A percentile compares a stretch with the other conserved stretches of the same genome.
Evolutionary conservation across 2,888 invertebrate genomes (phyloP).

Genomic region (Cerceris ruficornis): DNA sequence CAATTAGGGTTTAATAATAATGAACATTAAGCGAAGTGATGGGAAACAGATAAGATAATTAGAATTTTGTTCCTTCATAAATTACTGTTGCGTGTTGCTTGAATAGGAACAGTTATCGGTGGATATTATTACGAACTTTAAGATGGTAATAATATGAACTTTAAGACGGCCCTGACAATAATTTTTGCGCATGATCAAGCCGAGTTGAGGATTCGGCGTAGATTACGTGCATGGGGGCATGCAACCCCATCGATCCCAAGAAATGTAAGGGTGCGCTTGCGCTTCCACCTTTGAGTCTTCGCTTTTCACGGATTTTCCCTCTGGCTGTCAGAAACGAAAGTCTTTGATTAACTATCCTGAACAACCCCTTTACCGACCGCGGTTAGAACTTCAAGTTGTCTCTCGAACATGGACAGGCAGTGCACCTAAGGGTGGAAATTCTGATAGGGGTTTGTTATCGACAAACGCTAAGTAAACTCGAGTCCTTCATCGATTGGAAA

Average conservation of each 20-base stretch:
- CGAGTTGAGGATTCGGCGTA: slow-evolving; percentile 24
- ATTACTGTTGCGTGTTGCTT: too few relatives aligned
- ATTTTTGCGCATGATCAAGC: slow-evolving; percentile 52
- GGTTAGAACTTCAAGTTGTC: slow-evolving; percentile 10
- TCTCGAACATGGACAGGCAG: not conserved
- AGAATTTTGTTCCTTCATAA: too few relatives aligned
- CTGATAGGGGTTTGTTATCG: slow-evolving; percentile 14
- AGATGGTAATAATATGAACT: too few relatives aligned
- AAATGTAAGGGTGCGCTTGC: slow-evolving; percentile 54
- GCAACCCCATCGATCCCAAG: slow-evolving; percentile 62
- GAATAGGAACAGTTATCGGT: too few relatives aligned
- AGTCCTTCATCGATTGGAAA: not conserved
- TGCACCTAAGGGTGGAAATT: not conserved
- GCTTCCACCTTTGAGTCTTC: slow-evolving; percentile 27
- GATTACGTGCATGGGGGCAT: slow-evolving; percentile 31
- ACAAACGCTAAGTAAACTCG: not conserved
- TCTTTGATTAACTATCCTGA: not conserved
- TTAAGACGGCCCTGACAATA: slow-evolving; percentile 42
- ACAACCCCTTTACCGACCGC: slow-evolving; percentile 50
- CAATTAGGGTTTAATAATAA: too few relatives aligned
- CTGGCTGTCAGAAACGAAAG: not conserved
- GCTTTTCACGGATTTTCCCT: slow-evolving; percentile 24
- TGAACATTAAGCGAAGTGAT: too few relatives aligned
- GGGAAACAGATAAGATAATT: too few relatives aligned
- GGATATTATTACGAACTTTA: too few relatives aligned